These are phyloP conservation scores for Rhaphigaster nebulosa DNA, from an alignment of 2,888 invertebrate genomes.

Conservation along the genomic window DNA sequence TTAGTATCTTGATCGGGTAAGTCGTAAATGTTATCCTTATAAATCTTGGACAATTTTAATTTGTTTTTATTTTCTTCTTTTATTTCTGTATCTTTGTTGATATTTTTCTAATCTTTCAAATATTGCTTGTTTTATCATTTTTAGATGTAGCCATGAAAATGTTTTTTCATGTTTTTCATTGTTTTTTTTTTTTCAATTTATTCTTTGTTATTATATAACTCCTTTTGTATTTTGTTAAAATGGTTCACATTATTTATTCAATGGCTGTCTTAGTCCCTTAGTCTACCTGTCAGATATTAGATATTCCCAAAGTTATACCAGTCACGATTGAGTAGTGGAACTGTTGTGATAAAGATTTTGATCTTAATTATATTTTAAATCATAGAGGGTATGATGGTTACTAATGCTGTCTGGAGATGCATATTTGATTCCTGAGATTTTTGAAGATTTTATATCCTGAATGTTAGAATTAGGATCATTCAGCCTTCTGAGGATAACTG, in stretches of 20 bases:
- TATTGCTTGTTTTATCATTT: not conserved
- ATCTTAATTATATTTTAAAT: not conserved
- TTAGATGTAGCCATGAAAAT: not conserved
- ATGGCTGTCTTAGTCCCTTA: not conserved
- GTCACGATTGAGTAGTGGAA: not conserved
- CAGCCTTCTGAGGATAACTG: not conserved
- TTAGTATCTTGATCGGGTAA: not conserved
- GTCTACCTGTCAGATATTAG: not conserved
- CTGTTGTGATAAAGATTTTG: no score
- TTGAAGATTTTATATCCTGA: no score
- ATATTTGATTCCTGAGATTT: not conserved
- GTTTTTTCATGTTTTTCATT: not conserved
- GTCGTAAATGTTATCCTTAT: not conserved
- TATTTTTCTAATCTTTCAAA: not conserved
- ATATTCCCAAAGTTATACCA: not conserved
- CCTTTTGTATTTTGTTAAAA: not conserved
- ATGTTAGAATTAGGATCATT: not conserved
- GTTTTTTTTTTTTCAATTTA: not conserved
- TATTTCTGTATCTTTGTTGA: not conserved
- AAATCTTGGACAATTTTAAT: not conserved
- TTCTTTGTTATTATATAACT: not conserved
- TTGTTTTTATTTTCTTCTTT: not conserved
- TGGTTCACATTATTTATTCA: not conserved
- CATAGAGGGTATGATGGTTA: not conserved
- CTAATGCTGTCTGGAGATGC: not conserved